Evolutionary conservation across 2,113 vertebrate genomes (phyloP).

Genomic region (Hypomesus transpacificus): DNA sequence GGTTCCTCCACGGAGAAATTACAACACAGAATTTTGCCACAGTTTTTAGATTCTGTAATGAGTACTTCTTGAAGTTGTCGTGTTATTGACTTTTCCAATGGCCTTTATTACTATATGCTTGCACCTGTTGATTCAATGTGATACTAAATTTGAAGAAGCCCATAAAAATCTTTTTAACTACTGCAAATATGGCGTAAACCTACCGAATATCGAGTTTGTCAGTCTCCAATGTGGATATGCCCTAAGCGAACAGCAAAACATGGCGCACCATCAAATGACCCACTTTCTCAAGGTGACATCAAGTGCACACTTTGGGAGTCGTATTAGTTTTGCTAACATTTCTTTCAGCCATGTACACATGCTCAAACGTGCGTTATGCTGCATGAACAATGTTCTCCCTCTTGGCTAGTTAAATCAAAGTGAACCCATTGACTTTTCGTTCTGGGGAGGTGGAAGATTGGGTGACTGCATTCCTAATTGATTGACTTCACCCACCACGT

Average conservation of each 20-base stretch:
- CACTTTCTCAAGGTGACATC: too few species aligned
- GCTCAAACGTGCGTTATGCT: neutral
- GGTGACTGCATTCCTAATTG: slow-evolving; percentile 6
- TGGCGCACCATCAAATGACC: too few species aligned
- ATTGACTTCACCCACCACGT: neutral
- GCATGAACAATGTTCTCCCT: slow-evolving; percentile 2
- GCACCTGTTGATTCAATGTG: neutral
- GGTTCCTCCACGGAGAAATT: neutral
- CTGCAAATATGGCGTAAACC: too few species aligned
- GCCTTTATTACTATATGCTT: neutral
- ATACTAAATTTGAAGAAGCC: too few species aligned
- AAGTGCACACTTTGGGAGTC: too few species aligned
- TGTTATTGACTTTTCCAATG: neutral
- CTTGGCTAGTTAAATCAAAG: slow-evolving; percentile 8
- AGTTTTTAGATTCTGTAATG: neutral
- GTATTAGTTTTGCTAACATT: neutral
- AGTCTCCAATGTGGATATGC: too few species aligned
- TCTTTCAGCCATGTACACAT: neutral
- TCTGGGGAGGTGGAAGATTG: neutral
- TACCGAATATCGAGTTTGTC: too few species aligned
- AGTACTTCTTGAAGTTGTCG: neutral
- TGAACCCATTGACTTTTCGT: slow-evolving; percentile 6
- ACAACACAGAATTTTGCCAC: neutral
- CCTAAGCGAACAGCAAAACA: too few species aligned
- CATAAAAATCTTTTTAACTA: too few species aligned